phyloP scores from a whole-genome alignment of 2,888 invertebrate species.

The Stenolophus ochropezus region DNA sequence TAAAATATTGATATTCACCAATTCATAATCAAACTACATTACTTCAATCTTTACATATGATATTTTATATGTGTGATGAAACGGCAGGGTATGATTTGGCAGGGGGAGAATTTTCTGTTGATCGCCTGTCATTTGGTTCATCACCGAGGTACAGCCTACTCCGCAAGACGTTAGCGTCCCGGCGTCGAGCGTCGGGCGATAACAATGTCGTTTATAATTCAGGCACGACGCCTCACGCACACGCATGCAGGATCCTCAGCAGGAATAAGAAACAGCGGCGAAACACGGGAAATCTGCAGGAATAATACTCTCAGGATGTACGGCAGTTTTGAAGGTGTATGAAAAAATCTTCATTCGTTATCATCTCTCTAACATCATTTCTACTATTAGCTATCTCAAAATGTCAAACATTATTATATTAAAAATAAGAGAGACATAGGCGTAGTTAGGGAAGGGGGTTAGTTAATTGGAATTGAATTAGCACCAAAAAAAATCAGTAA shows the following conservation, averaged over 20 bases:
- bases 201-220: slow-evolving; percentile 59
- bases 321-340: no score
- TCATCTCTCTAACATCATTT: no score
- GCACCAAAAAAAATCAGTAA: no score
- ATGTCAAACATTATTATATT: no score
- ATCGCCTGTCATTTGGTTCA: slow-evolving; percentile 41
- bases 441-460: no score
- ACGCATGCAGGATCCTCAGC: not conserved
- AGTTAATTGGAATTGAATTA: no score
- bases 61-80: not conserved
- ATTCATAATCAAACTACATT: no score
- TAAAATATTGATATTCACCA: not conserved
- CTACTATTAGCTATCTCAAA: no score
- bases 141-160: slow-evolving; percentile 22
- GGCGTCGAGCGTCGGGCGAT: slow-evolving; percentile 26
- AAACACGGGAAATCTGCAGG: not conserved
- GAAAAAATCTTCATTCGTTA: no score
- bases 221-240: slow-evolving; percentile 44
- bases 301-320: no score
- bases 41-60: no score
- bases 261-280: not conserved
- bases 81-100: not conserved
- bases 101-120: not conserved
- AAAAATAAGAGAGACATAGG: no score
- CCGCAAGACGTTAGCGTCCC: slow-evolving; percentile 50